A percentile compares a stretch with the other conserved stretches of the same genome.
phyloP scores from a whole-genome alignment of 2,888 invertebrate genomes.

The Acleris sparsana region DNA sequence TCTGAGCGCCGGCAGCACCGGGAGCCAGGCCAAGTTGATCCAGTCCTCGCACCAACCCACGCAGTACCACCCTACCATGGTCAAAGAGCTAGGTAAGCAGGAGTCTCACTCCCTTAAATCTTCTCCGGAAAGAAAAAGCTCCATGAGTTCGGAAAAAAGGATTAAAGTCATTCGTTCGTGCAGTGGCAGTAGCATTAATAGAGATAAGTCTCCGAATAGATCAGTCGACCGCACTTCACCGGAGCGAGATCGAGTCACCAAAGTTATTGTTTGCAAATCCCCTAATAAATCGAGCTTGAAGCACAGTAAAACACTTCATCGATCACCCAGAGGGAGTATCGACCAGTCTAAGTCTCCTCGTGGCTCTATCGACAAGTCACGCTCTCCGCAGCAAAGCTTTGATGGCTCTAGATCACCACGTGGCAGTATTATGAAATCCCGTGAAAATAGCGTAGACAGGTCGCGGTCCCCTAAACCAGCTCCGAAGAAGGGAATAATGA shows the following conservation, averaged over 20 bases:
- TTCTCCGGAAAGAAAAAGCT: slow-evolving; percentile 71
- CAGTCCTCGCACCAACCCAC: slow-evolving; percentile 97
- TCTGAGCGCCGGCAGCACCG: slow-evolving; percentile 95
- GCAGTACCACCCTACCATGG: slow-evolving; percentile 94
- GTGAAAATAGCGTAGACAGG: slow-evolving; percentile 73
- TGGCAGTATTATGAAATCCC: slow-evolving; percentile 78
- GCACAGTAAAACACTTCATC: slow-evolving; percentile 68
- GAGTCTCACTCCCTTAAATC: slow-evolving; percentile 81
- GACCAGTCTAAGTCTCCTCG: slow-evolving; percentile 78
- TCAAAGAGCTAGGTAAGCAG: slow-evolving; percentile 94
- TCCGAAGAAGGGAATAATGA: slow-evolving; percentile 81
- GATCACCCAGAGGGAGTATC: slow-evolving; percentile 83
- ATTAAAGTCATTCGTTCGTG: slow-evolving; percentile 81
- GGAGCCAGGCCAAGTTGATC: slow-evolving; percentile 95
- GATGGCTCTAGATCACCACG: slow-evolving; percentile 78
- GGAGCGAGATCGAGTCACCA: slow-evolving; percentile 75
- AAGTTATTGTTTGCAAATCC: slow-evolving; percentile 79
- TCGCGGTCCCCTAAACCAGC: slow-evolving; percentile 75
- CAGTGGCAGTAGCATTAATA: slow-evolving; percentile 78
- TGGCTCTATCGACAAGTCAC: slow-evolving; percentile 82
- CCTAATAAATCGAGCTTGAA: slow-evolving; percentile 78
- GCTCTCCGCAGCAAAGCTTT: slow-evolving; percentile 83
- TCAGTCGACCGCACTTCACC: slow-evolving; percentile 61
- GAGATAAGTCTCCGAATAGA: slow-evolving; percentile 74
- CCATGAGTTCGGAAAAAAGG: slow-evolving; percentile 63